Evolutionary conservation across 1,140 invertebrate species (phyloP).

Genomic region (Diprion similis): DNA sequence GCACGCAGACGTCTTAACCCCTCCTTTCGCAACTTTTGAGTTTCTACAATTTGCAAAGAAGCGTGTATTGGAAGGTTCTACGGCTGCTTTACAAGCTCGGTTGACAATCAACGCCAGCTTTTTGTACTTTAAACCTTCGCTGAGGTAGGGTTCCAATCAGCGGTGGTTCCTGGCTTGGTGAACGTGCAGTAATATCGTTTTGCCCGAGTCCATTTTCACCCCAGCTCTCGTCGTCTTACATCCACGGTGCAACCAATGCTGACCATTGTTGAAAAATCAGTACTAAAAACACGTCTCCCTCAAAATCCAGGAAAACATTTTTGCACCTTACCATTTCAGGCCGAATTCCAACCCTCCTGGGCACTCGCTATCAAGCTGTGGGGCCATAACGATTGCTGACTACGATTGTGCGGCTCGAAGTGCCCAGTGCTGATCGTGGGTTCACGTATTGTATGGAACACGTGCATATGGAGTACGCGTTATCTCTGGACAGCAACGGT

Average conservation of each 20-base stretch:
- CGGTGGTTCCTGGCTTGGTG: background rate
- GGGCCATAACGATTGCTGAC: too few relatives aligned
- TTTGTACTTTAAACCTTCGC: background rate
- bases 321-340: too few relatives aligned
- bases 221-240: background rate
- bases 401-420: too few relatives aligned
- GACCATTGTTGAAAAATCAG: too few relatives aligned
- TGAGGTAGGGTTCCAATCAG: background rate
- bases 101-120: background rate
- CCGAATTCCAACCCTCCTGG: too few relatives aligned
- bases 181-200: background rate
- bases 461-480: slow-evolving; percentile 33
- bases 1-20: too few relatives aligned
- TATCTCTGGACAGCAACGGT: slow-evolving; percentile 33
- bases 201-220: too few relatives aligned
- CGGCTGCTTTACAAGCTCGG: background rate
- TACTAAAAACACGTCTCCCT: too few relatives aligned
- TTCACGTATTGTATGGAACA: background rate
- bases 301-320: too few relatives aligned
- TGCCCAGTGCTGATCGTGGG: too few relatives aligned
- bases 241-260: background rate
- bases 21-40: background rate
- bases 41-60: background rate
- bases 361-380: too few relatives aligned
- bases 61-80: background rate